A percentile compares a stretch with the other conserved stretches of the same genome.
phyloP scores from a whole-genome alignment of 2,888 invertebrate genomes.

The Eledona agricola region DNA sequence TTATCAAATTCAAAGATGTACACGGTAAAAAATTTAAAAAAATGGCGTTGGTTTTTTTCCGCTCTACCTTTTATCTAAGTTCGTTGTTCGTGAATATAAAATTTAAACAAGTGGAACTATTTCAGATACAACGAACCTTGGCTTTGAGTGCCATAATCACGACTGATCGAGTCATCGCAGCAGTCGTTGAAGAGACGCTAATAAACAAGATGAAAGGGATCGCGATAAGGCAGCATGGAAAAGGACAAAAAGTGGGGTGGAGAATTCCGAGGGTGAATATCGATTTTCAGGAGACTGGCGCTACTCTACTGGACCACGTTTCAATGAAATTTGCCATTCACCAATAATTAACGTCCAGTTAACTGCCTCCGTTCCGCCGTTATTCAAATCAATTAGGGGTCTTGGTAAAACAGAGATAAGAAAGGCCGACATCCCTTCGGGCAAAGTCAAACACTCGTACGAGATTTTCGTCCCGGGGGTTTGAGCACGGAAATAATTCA shows the following conservation, averaged over 20 bases:
- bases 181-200: conserved; percentile 5
- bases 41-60: too few species aligned
- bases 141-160: too few species aligned
- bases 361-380: background rate
- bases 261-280: conserved; percentile 13
- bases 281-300: conserved; percentile 10
- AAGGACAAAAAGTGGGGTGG: conserved; percentile 2
- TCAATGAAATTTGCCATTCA: conserved; percentile 8
- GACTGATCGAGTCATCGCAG: background rate
- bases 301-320: conserved; percentile 1
- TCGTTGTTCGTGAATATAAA: too few species aligned
- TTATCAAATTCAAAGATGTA: too few species aligned
- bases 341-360: conserved; percentile 7
- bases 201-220: conserved; percentile 12
- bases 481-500: conserved; percentile 12
- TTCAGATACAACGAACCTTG: too few species aligned
- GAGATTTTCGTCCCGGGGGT: conserved; percentile 2
- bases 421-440: background rate
- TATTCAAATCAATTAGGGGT: background rate
- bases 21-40: too few species aligned
- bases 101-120: too few species aligned
- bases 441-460: conserved; percentile 5
- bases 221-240: conserved; percentile 4
- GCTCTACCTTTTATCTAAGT: too few species aligned
- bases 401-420: conserved; percentile 8